Percentiles rank a stretch among this genome's conserved stretches.
phyloP scores from a whole-genome alignment of 2,888 invertebrate species.

The Drosophila paucipuncta region DNA sequence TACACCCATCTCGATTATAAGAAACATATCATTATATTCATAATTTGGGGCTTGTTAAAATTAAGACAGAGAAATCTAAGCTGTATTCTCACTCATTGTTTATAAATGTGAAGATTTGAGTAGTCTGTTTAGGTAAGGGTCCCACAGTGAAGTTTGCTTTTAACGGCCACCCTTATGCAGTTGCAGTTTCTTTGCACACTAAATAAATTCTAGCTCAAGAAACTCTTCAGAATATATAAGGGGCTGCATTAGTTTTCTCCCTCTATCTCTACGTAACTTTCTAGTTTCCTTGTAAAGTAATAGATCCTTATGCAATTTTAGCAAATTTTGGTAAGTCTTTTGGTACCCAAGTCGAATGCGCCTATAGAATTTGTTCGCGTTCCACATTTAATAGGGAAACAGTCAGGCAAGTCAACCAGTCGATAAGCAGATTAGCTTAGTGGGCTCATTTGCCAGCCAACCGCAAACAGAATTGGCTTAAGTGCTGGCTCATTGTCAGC shows the following conservation, averaged over 20 bases:
- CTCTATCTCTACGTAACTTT: neutral
- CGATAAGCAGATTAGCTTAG: conserved; percentile 63
- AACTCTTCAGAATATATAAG: neutral
- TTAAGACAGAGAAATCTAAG: neutral
- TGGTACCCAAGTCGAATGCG: neutral
- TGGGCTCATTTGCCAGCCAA: conserved; percentile 58
- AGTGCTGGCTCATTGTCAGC: conserved; percentile 59
- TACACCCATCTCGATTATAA: too few relatives aligned
- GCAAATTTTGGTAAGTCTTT: conserved; percentile 2
- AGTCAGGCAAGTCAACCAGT: conserved; percentile 23
- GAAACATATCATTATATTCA: neutral
- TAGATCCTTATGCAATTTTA: conserved; percentile 50
- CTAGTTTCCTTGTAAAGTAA: conserved; percentile 15
- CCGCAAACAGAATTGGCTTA: conserved; percentile 64
- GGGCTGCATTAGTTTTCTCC: neutral
- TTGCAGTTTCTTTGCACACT: neutral
- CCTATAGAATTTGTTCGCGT: conserved; percentile 24
- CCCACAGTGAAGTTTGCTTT: neutral
- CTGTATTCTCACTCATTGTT: neutral
- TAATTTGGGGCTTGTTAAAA: neutral
- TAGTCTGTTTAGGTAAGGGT: neutral
- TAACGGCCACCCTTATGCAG: neutral
- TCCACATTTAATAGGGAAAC: conserved; percentile 29
- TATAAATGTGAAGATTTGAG: neutral
- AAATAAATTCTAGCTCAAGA: neutral